Evolutionary conservation across 2,797 vertebrate species (phyloP).

Genomic region (Melanotaenia trifasciata): DNA sequence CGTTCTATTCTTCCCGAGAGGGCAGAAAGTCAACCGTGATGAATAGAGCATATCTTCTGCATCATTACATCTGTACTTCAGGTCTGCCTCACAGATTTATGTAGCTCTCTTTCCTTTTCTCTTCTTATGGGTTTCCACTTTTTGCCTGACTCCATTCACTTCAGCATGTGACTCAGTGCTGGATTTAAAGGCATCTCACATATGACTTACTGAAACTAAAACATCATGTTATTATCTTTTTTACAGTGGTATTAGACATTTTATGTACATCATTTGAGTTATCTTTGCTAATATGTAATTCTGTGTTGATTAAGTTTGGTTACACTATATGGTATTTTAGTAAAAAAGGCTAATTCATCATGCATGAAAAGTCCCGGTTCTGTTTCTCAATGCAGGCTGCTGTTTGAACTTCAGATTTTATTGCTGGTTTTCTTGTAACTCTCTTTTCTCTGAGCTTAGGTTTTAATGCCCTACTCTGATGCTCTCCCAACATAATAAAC

Average conservation of each 20-base stretch:
- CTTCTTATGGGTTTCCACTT: slow-evolving; percentile 34
- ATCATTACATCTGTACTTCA: slow-evolving; percentile 69
- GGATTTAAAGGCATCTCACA: slow-evolving; percentile 18
- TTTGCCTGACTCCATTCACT: slow-evolving; percentile 41
- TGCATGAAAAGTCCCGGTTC: not conserved
- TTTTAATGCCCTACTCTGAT: not conserved
- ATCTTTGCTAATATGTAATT: not conserved
- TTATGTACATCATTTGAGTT: not conserved
- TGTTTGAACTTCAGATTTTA: not conserved
- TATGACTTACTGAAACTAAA: not conserved
- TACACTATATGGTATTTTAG: not conserved
- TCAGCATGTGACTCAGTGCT: slow-evolving; percentile 39
- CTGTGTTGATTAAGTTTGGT: not conserved
- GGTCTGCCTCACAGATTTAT: slow-evolving; percentile 68
- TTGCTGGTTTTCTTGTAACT: not conserved
- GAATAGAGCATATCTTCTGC: slow-evolving; percentile 57
- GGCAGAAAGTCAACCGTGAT: slow-evolving; percentile 59
- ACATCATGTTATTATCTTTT: not conserved
- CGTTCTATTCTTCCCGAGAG: slow-evolving; percentile 11
- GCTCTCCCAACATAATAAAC: not conserved
- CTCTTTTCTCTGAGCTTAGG: not conserved
- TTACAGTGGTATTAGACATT: not conserved
- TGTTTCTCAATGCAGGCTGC: not conserved
- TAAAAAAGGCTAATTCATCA: not conserved
- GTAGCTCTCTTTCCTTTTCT: slow-evolving; percentile 29